Percentiles rank a stretch among this genome's conserved stretches.
Conservation (phyloP, 2,888 invertebrate species). For the Celastrina argiolus region DNA sequence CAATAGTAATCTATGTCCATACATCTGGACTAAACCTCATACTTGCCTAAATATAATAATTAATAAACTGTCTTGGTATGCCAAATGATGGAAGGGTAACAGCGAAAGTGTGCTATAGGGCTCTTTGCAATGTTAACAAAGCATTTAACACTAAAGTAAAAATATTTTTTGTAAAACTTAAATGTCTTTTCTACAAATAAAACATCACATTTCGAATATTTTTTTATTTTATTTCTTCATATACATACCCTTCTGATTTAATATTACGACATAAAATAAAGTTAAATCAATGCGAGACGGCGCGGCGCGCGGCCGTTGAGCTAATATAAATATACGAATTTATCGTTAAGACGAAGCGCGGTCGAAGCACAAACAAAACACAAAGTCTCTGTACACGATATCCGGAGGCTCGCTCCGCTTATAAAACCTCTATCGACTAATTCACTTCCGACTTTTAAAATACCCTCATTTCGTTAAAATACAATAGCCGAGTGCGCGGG, state of each 20-base stretch:
- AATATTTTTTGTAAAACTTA: slow-evolving; percentile 25
- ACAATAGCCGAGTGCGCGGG: slow-evolving; percentile 35
- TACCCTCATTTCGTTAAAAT: slow-evolving; percentile 47
- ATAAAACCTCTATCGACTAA: slow-evolving; percentile 38
- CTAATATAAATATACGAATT: slow-evolving; percentile 64
- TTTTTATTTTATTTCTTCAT: slow-evolving; percentile 50
- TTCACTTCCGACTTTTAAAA: slow-evolving; percentile 45
- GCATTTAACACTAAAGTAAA: not conserved
- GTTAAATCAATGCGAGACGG: slow-evolving; percentile 23
- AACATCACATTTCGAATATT: slow-evolving; percentile 58
- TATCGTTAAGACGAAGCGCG: slow-evolving; percentile 56
- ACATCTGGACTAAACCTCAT: no score
- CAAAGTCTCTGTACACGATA: slow-evolving; percentile 56
- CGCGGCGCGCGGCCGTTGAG: slow-evolving; percentile 31
- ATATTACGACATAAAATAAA: slow-evolving; percentile 38
- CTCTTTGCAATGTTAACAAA: not conserved
- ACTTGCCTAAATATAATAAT: no score
- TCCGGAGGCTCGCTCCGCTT: slow-evolving; percentile 34
- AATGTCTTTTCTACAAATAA: slow-evolving; percentile 38
- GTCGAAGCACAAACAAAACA: slow-evolving; percentile 60
- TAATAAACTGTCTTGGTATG: not conserved
- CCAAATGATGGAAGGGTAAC: not conserved
- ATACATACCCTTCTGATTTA: slow-evolving; percentile 68
- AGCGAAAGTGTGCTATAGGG: not conserved
- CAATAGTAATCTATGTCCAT: no score